Conservation (phyloP, 2,797 vertebrate species). For the Alosa sapidissima region DNA sequence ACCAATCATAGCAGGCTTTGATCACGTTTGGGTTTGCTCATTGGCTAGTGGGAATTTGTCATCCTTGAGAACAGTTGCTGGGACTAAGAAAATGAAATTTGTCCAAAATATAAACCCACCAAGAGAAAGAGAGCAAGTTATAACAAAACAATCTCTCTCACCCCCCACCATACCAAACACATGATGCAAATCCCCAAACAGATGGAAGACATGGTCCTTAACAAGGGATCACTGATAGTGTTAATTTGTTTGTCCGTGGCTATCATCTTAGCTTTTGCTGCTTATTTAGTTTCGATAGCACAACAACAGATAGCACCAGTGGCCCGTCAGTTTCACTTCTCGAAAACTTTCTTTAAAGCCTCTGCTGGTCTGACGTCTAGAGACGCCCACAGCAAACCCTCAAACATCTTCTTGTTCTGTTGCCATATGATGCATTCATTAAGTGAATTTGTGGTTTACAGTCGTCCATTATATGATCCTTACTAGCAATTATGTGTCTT, state of each 20-base stretch:
- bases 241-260: neutral
- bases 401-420: neutral
- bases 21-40: neutral
- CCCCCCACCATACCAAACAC: neutral
- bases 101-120: neutral
- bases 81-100: constrained; percentile 16
- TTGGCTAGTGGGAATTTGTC: neutral
- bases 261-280: neutral
- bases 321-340: neutral
- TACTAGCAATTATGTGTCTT: neutral
- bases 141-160: neutral
- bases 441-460: neutral
- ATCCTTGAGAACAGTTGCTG: constrained; percentile 1
- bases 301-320: neutral
- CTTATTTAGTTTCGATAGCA: neutral
- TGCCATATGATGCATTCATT: neutral
- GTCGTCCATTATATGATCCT: neutral
- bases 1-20: constrained; percentile 9
- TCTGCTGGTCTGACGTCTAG: neutral
- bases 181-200: constrained; percentile 19
- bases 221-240: neutral
- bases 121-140: neutral
- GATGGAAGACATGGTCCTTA: neutral
- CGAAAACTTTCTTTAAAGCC: neutral
- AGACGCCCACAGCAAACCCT: neutral